Evolutionary conservation across 2,113 vertebrate species (phyloP).

Genomic region (Morone chrysops): DNA sequence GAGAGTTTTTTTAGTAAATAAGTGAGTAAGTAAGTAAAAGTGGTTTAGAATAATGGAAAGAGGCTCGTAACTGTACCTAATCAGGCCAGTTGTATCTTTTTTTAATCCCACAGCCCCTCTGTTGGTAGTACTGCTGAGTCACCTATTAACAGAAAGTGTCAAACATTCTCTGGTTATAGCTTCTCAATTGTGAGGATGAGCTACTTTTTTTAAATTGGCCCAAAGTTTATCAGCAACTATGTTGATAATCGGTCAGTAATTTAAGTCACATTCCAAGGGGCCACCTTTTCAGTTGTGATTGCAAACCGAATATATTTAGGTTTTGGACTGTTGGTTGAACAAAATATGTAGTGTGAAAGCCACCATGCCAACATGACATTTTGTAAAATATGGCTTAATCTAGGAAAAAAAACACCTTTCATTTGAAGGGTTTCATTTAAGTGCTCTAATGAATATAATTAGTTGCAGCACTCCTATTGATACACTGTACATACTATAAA

Average conservation of each 20-base stretch:
- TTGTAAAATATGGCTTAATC: too few species aligned
- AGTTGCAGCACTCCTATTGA: background rate
- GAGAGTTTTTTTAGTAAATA: slow-evolving; percentile 14
- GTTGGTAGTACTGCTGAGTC: background rate
- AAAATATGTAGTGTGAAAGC: background rate
- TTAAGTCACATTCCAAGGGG: background rate
- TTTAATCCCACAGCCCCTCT: background rate
- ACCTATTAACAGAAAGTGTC: background rate
- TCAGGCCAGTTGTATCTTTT: background rate
- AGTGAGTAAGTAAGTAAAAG: too few species aligned
- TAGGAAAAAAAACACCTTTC: too few species aligned
- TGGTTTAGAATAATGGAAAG: slow-evolving; percentile 24
- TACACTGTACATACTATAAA: too few species aligned
- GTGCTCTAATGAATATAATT: background rate
- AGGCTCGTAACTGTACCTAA: background rate
- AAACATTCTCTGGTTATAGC: background rate
- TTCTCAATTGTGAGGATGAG: background rate
- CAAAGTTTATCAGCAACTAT: background rate
- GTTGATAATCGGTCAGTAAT: background rate
- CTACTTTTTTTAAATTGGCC: too few species aligned
- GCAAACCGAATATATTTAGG: background rate
- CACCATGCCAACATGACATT: too few species aligned
- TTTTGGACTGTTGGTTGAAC: background rate
- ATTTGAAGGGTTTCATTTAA: too few species aligned
- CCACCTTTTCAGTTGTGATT: background rate